Evolutionary conservation across 2,113 vertebrate genomes (phyloP).

Genomic region (Gnathonemus longibarbis): DNA sequence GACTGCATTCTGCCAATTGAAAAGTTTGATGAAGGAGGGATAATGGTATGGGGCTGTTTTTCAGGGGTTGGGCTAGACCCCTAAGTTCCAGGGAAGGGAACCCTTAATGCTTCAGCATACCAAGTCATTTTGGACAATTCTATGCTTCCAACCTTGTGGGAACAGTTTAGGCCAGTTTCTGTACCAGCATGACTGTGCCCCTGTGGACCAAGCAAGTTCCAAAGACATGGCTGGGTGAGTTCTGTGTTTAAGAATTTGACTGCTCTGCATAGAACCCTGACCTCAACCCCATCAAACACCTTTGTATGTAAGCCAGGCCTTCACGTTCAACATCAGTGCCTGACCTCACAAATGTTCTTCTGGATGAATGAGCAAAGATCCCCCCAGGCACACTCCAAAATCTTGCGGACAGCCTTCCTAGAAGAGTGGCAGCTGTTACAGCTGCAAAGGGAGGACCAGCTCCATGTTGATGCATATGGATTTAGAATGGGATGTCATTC

Average conservation of each 20-base stretch:
- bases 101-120: not conserved
- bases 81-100: not conserved
- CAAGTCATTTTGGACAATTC: not conserved
- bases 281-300: not conserved
- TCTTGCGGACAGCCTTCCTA: not conserved
- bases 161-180: not conserved
- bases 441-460: not conserved
- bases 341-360: not conserved
- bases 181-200: not conserved
- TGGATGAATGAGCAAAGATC: not conserved
- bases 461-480: not conserved
- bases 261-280: too few species aligned
- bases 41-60: not conserved
- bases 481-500: not conserved
- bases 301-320: not conserved
- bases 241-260: not conserved
- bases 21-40: not conserved
- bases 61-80: not conserved
- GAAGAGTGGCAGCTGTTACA: not conserved
- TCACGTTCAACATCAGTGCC: not conserved
- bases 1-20: not conserved
- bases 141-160: not conserved
- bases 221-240: not conserved
- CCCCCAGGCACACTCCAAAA: not conserved
- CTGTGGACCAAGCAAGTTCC: not conserved